A percentile compares a stretch with the other conserved stretches of the same genome.
Evolutionary conservation across 2,797 vertebrate genomes (phyloP).

Genomic region (Oreochromis mossambicus): DNA sequence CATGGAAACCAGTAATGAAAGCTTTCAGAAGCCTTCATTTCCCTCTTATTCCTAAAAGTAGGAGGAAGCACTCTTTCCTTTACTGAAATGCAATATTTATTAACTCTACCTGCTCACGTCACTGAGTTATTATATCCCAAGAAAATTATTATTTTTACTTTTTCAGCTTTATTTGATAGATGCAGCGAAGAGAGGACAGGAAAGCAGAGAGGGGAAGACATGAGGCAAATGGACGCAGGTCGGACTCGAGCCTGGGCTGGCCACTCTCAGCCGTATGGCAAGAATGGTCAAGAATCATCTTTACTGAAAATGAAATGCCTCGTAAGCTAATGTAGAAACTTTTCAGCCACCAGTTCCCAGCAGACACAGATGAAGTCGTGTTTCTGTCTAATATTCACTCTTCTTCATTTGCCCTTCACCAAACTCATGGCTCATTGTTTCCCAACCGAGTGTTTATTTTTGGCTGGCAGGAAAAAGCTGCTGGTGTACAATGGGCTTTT

Average conservation of each 20-base stretch:
- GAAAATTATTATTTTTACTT: neutral
- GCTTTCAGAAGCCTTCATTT: neutral
- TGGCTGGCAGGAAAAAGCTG: neutral
- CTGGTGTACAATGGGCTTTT: neutral
- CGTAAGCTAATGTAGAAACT: neutral
- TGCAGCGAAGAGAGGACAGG: neutral
- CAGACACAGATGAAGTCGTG: neutral
- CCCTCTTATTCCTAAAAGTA: neutral
- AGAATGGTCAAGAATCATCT: neutral
- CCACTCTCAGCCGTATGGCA: neutral
- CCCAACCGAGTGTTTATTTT: neutral
- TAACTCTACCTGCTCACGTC: neutral
- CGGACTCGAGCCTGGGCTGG: neutral
- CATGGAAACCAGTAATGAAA: constrained; percentile 43
- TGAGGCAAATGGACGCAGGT: neutral
- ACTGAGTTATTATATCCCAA: neutral
- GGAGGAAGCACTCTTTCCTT: neutral
- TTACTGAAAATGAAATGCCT: neutral
- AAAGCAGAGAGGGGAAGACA: neutral
- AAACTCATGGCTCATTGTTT: neutral
- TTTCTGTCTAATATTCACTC: neutral
- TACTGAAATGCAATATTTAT: neutral
- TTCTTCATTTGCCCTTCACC: neutral
- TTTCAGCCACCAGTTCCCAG: neutral
- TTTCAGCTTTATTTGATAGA: neutral